These are phyloP conservation scores for Syrphus vitripennis DNA, from an alignment of 2,888 invertebrate genomes.

Conservation along the genomic window DNA sequence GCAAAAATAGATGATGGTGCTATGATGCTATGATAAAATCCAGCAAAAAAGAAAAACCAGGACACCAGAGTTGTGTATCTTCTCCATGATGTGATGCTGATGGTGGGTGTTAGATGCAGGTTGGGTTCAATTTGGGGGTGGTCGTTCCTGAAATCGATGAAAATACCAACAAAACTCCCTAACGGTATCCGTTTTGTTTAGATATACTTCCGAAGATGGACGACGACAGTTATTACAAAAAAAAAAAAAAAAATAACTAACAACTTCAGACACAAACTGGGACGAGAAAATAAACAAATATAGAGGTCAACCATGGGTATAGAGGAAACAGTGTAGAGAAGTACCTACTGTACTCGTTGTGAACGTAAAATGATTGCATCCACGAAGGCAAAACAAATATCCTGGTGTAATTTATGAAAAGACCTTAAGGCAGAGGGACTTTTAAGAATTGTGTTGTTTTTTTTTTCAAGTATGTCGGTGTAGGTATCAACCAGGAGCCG, in stretches of 20 bases:
- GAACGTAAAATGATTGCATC: constrained; percentile 24
- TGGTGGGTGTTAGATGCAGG: background rate
- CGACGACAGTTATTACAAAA: background rate
- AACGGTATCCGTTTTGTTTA: background rate
- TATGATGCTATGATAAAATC: constrained; percentile 11
- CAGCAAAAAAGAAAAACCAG: constrained; percentile 21
- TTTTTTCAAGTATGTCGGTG: too few species aligned
- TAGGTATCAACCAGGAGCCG: too few species aligned
- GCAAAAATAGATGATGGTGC: constrained; percentile 48
- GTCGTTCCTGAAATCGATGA: constrained; percentile 6
- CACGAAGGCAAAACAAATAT: constrained; percentile 50
- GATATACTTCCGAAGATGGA: background rate
- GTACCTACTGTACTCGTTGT: background rate
- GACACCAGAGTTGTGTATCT: constrained; percentile 21
- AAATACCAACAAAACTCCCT: background rate
- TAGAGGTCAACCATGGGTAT: constrained; percentile 43
- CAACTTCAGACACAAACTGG: constrained; percentile 3
- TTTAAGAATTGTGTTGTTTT: background rate
- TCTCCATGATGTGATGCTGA: background rate
- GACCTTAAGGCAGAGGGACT: constrained; percentile 9
- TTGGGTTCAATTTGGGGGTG: background rate
- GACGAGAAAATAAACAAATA: constrained; percentile 48
- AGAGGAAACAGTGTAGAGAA: background rate
- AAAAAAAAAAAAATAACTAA: background rate
- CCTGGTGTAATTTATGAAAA: constrained; percentile 43